Evolutionary conservation across 23 tunicate species (phyloP), one percentile per base, ranked within the genome.

Genomic region (Oikopleura albicans): DNA sequence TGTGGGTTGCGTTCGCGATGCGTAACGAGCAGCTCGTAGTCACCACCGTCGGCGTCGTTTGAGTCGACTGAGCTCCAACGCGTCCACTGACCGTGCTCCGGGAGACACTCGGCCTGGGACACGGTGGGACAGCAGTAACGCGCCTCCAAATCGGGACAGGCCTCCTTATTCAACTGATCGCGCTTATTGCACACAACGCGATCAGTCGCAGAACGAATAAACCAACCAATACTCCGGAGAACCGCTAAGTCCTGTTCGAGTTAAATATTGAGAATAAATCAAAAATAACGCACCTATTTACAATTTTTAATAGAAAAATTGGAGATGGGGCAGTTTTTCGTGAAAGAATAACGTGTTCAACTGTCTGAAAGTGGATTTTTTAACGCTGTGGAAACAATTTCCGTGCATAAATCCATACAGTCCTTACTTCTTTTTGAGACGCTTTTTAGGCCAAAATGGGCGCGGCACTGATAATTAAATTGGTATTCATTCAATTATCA

Each of bases 1-100:
- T 87, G 29, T 86, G 91, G 91, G 40, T 88, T 0, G 88, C 88
- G 35, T 83, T 86, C 0, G 88, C 91, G 34, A 88, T 88, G 91
- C 66, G 39, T 35, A 85, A 84, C 40, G 85, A 88, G 59, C 85
- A 88, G 83, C 87, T 76, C 34, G 83, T 85, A 87, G 87, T 39
- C 59, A 40, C 84, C 85, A 87, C 79, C 79, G 31, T 71, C 37
- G 2, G 28, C 35, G 4, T 4, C 4, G 37, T 71, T 71, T 16
- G 4, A 2, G 35, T 71, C 79, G 2, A 37, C 37, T 22, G 4
- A 22, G 2, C 4, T 37, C 79, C 79, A 71, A 49, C 63, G 12
- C 12, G 63, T 49, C 63, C 63, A 49, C 12, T 12, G 12, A 12
- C 63, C 63, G 22, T 12, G 16, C 22, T 49, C 63, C 63, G 12